Conservation (phyloP, 2,113 vertebrate genomes). For the Gulo gulo region DNA sequence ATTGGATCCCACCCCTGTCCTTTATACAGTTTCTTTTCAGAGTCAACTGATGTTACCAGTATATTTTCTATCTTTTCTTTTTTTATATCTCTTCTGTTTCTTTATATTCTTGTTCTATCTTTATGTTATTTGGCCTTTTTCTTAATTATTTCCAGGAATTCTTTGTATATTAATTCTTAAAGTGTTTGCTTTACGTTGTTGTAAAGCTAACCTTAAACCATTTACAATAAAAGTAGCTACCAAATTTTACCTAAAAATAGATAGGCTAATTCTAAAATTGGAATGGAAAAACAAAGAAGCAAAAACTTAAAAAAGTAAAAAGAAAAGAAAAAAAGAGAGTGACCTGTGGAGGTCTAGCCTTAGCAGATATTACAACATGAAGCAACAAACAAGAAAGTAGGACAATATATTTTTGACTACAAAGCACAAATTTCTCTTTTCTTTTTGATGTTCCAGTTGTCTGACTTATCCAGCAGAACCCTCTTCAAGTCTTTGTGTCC, state of each 20-base stretch:
- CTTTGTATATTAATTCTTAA: neutral
- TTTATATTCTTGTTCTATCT: neutral
- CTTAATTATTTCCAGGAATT: slow-evolving; percentile 3
- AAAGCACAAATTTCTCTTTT: neutral
- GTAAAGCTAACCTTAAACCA: neutral
- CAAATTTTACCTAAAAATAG: slow-evolving; percentile 27
- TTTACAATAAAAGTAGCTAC: slow-evolving; percentile 15
- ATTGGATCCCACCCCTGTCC: neutral
- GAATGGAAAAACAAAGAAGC: neutral
- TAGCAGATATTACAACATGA: neutral
- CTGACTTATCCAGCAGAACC: neutral
- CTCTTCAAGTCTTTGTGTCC: neutral
- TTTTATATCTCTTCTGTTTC: neutral
- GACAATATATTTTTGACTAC: neutral
- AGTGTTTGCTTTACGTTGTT: neutral
- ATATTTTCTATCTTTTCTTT: neutral
- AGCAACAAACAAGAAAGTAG: neutral
- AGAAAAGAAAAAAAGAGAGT: neutral
- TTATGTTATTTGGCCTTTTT: neutral
- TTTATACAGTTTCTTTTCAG: neutral
- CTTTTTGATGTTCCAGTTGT: neutral
- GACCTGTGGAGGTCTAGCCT: neutral
- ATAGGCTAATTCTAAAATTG: neutral
- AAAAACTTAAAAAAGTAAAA: neutral
- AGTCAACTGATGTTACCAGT: neutral